phyloP scores from a whole-genome alignment of 2,797 vertebrate species.

The Pogoniulus pusillus region DNA sequence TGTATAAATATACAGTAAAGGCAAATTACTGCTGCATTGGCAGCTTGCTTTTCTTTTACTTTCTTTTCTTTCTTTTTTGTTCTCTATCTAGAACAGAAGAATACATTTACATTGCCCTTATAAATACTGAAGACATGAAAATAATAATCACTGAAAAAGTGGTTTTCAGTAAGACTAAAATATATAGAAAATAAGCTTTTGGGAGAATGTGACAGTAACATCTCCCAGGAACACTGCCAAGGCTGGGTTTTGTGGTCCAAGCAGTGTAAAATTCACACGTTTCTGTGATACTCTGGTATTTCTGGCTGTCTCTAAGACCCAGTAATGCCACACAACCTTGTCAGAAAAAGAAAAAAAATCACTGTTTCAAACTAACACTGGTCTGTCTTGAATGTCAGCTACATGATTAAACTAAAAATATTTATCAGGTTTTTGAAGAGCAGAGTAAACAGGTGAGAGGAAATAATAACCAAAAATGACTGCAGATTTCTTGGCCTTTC shows the following conservation, averaged over 20 bases:
- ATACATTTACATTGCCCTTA: neutral
- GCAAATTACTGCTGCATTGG: neutral
- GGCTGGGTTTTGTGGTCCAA: neutral
- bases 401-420: neutral
- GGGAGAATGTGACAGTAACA: neutral
- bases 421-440: neutral
- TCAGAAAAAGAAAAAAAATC: neutral
- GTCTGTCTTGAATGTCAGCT: neutral
- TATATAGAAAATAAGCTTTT: neutral
- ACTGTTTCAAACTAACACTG: neutral
- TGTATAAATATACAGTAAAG: neutral
- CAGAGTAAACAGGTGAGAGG: neutral
- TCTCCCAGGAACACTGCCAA: neutral
- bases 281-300: neutral
- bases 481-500: neutral
- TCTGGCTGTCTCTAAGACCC: neutral
- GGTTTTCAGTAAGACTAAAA: neutral
- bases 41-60: neutral
- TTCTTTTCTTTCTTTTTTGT: neutral
- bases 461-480: neutral
- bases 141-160: neutral
- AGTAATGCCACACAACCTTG: neutral
- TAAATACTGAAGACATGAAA: neutral
- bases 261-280: neutral
- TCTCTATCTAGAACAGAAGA: neutral